These are phyloP conservation scores for Mythimna lalbum DNA, from an alignment of 2,888 invertebrate genomes.

Conservation along the genomic window DNA sequence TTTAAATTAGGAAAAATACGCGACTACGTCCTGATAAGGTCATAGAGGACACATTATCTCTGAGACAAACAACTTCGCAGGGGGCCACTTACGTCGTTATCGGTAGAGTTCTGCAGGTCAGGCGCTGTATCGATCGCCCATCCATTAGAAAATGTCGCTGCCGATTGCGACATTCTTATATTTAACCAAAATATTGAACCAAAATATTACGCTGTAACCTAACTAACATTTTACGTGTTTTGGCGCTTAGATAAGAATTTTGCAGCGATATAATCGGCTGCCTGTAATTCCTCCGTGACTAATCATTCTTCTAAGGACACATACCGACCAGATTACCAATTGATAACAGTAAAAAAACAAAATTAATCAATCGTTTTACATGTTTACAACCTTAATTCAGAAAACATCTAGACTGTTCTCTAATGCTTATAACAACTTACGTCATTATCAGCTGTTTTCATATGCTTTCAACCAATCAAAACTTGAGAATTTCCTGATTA, in stretches of 20 bases:
- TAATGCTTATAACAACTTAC: neutral
- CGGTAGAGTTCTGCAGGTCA: slow-evolving; percentile 81
- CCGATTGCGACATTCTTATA: slow-evolving; percentile 77
- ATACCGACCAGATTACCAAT: slow-evolving; percentile 27
- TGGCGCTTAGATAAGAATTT: slow-evolving; percentile 51
- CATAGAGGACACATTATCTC: slow-evolving; percentile 79
- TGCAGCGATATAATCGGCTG: slow-evolving; percentile 33
- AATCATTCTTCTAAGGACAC: slow-evolving; percentile 26
- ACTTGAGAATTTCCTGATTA: neutral
- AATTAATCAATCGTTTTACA: slow-evolving; percentile 24
- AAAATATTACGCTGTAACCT: slow-evolving; percentile 62
- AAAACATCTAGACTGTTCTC: slow-evolving; percentile 26
- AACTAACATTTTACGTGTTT: slow-evolving; percentile 59
- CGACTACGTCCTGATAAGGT: slow-evolving; percentile 69
- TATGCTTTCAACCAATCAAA: slow-evolving; percentile 39
- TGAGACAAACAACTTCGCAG: slow-evolving; percentile 86
- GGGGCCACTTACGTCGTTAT: slow-evolving; percentile 89
- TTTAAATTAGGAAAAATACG: slow-evolving; percentile 66
- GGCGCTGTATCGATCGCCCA: slow-evolving; percentile 87
- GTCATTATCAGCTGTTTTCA: slow-evolving; percentile 34
- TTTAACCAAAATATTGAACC: slow-evolving; percentile 44
- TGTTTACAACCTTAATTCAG: slow-evolving; percentile 49
- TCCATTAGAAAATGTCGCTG: slow-evolving; percentile 80
- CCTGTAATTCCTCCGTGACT: slow-evolving; percentile 18
- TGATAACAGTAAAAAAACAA: slow-evolving; percentile 41